phyloP scores from a whole-genome alignment of 2,113 vertebrate species.

The Mormyrus iriodes region DNA sequence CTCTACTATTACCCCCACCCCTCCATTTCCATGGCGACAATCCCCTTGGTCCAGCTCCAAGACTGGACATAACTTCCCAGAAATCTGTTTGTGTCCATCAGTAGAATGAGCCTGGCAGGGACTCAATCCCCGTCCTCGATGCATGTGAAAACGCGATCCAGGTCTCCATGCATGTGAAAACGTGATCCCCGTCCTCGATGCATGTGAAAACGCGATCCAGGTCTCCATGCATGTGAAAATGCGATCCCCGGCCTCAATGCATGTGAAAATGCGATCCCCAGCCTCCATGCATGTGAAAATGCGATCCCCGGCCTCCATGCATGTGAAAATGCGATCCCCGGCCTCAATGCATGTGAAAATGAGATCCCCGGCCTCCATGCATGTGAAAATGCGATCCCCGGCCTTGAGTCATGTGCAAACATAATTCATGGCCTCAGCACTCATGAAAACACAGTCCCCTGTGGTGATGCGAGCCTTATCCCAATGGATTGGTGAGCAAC shows the following conservation, averaged over 20 bases:
- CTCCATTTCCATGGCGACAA: slow-evolving; percentile 36
- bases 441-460: slow-evolving; percentile 67
- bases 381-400: slow-evolving; percentile 73
- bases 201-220: slow-evolving; percentile 63
- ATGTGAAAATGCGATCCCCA: slow-evolving; percentile 73
- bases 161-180: neutral
- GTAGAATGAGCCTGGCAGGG: slow-evolving; percentile 63
- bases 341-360: slow-evolving; percentile 44
- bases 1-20: slow-evolving; percentile 44
- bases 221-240: neutral
- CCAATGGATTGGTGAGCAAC: slow-evolving; percentile 56
- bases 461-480: slow-evolving; percentile 46
- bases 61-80: slow-evolving; percentile 52
- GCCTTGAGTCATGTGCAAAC: neutral
- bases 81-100: slow-evolving; percentile 69
- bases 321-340: neutral
- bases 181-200: no score
- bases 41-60: slow-evolving; percentile 53
- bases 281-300: neutral
- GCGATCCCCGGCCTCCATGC: neutral
- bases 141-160: neutral
- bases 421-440: no score
- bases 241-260: no score
- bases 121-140: slow-evolving; percentile 58
- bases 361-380: slow-evolving; percentile 51